Evolutionary conservation across 2,113 vertebrate species (phyloP).

Genomic region (Anolis carolinensis): DNA sequence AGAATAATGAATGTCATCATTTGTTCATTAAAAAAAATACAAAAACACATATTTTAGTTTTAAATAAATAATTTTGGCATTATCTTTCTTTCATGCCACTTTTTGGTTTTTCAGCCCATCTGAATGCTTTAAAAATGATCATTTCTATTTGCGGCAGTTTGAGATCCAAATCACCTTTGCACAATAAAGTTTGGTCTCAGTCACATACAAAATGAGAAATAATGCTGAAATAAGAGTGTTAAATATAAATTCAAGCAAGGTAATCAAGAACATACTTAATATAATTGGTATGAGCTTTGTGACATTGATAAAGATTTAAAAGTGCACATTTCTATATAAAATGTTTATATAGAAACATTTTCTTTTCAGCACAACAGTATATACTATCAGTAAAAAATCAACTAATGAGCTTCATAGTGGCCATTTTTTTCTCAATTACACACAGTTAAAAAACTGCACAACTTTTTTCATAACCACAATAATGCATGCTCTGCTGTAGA

Average conservation of each 20-base stretch:
- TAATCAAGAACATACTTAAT: neutral
- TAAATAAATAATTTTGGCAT: neutral
- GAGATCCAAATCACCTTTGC: neutral
- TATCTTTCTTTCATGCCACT: neutral
- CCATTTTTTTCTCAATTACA: conserved; percentile 11
- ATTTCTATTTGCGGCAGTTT: neutral
- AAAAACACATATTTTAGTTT: neutral
- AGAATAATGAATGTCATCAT: neutral
- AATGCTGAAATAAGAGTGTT: neutral
- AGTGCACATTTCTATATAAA: neutral
- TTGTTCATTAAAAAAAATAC: neutral
- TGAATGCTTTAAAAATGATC: neutral
- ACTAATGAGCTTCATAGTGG: conserved; percentile 29
- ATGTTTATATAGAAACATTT: no score
- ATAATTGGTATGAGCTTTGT: no score
- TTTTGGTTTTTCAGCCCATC: neutral
- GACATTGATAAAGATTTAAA: no score
- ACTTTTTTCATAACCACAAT: conserved; percentile 46
- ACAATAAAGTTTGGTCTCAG: neutral
- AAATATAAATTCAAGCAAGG: neutral
- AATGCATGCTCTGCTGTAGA: conserved; percentile 24
- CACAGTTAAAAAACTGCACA: conserved; percentile 5
- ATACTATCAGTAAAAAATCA: neutral
- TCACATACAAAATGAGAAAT: neutral
- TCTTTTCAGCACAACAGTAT: neutral